These are phyloP conservation scores for Zaprionus tsacasi DNA, from an alignment of 1,140 invertebrate genomes.

Conservation along the genomic window DNA sequence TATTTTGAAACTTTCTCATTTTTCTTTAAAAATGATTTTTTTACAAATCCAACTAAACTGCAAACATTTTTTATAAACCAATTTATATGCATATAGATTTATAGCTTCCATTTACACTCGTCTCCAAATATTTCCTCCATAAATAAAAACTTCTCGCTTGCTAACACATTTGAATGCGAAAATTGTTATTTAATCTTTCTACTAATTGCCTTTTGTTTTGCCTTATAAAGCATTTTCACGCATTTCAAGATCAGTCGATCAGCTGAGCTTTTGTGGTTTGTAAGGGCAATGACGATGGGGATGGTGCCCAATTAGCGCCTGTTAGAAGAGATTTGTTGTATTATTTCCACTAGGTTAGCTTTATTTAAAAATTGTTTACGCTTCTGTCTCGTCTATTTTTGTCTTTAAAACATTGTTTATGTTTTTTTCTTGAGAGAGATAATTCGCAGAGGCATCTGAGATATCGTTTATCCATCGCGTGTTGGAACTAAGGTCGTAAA, in stretches of 20 bases:
- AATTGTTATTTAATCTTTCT: slow-evolving; percentile 1
- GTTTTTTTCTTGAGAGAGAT: not conserved
- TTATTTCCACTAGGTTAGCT: slow-evolving; percentile 16
- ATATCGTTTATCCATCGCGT: slow-evolving; percentile 11
- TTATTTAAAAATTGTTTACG: slow-evolving; percentile 31
- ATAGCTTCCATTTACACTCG: not conserved
- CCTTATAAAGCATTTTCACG: slow-evolving; percentile 14
- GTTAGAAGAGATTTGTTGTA: slow-evolving; percentile 13
- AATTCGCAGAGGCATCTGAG: too few relatives aligned
- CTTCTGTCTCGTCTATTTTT: slow-evolving; percentile 33
- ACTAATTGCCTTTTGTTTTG: slow-evolving; percentile 10
- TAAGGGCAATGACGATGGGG: slow-evolving; percentile 4
- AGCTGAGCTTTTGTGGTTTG: not conserved
- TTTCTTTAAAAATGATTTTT: too few relatives aligned
- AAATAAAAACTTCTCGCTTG: not conserved
- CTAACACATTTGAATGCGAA: not conserved
- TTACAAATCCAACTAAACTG: too few relatives aligned
- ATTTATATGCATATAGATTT: too few relatives aligned
- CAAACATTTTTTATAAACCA: too few relatives aligned
- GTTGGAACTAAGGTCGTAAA: not conserved
- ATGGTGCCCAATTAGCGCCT: slow-evolving; percentile 28
- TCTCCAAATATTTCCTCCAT: not conserved
- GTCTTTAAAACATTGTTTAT: slow-evolving; percentile 35
- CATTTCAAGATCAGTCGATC: slow-evolving; percentile 35
- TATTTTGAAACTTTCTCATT: too few relatives aligned